These are phyloP conservation scores for Drosophila quadrilineata DNA, from an alignment of 1,140 invertebrate species.

Conservation along the genomic window DNA sequence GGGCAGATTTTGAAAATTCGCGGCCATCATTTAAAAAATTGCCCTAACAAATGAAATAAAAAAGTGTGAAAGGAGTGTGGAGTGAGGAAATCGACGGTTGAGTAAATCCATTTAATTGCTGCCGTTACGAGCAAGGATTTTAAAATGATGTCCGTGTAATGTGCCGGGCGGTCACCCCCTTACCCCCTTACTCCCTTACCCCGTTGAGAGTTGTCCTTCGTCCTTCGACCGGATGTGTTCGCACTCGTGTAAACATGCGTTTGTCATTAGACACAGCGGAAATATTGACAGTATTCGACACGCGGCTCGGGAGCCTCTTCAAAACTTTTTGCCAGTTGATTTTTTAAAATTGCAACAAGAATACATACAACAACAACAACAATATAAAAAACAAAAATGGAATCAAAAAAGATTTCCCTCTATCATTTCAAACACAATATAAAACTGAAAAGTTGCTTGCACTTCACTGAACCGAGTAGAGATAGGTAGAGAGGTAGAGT, in stretches of 20 bases:
- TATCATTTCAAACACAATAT: conserved; percentile 28
- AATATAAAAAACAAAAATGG: too few relatives aligned
- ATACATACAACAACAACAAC: too few relatives aligned
- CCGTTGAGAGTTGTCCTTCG: too few relatives aligned
- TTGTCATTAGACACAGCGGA: conserved; percentile 79
- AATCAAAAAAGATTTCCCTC: too few relatives aligned
- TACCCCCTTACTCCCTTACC: too few relatives aligned
- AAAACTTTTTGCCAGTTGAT: conserved; percentile 72
- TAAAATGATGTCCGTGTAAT: conserved; percentile 66
- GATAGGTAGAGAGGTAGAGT: neutral
- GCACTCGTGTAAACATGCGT: conserved; percentile 80
- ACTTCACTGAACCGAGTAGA: conserved; percentile 59
- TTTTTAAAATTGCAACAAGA: conserved; percentile 66
- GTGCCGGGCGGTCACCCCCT: conserved; percentile 35
- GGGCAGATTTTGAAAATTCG: conserved; percentile 43
- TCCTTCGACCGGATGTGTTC: conserved; percentile 75
- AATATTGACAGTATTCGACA: conserved; percentile 74
- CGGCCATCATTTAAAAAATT: conserved; percentile 77
- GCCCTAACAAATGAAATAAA: conserved; percentile 45
- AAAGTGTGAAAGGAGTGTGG: too few relatives aligned
- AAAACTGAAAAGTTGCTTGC: conserved; percentile 49
- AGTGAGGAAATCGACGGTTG: too few relatives aligned
- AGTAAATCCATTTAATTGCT: conserved; percentile 78
- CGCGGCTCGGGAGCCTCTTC: conserved; percentile 67
- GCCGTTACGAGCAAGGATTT: conserved; percentile 20